Percentiles rank a stretch among this genome's conserved stretches.
Evolutionary conservation across 37 sponge, comb jelly and placozoan genomes (phyloP).

Genomic region (Eunapius fragilis): DNA sequence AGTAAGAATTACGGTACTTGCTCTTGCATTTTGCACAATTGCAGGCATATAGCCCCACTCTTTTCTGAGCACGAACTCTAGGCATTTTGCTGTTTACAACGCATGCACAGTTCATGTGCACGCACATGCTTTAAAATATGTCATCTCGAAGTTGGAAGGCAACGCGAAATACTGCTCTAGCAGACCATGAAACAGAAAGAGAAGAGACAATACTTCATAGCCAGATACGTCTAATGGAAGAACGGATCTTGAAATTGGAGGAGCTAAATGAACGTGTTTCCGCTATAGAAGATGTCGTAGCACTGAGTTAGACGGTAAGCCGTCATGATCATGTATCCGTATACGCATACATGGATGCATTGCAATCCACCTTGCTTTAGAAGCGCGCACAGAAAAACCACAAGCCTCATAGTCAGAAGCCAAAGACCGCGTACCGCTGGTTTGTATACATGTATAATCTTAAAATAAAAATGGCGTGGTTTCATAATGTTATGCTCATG

Average conservation of each 20-base stretch:
- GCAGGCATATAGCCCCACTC: neutral
- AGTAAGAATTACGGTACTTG: neutral
- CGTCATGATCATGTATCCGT: neutral
- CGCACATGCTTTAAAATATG: neutral
- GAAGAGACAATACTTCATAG: neutral
- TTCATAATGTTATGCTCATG: too few relatives aligned
- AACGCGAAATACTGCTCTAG: neutral
- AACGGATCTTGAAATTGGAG: neutral
- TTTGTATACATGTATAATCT: neutral
- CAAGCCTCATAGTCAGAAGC: neutral
- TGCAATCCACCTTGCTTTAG: neutral
- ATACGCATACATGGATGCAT: neutral
- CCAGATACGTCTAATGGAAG: neutral
- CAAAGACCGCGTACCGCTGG: neutral
- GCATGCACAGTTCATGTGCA: neutral
- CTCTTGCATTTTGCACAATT: neutral
- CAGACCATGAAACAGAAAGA: neutral
- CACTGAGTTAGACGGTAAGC: neutral
- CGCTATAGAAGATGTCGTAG: neutral
- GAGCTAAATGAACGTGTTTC: neutral
- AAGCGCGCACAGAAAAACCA: neutral
- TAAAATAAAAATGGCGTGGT: neutral
- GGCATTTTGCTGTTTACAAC: neutral
- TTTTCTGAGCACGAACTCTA: neutral
- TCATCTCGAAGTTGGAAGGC: neutral